Percentiles rank a stretch among this genome's conserved stretches.
These are phyloP conservation scores for Campodea augens DNA, from an alignment of 1,140 invertebrate species.

Conservation along the genomic window DNA sequence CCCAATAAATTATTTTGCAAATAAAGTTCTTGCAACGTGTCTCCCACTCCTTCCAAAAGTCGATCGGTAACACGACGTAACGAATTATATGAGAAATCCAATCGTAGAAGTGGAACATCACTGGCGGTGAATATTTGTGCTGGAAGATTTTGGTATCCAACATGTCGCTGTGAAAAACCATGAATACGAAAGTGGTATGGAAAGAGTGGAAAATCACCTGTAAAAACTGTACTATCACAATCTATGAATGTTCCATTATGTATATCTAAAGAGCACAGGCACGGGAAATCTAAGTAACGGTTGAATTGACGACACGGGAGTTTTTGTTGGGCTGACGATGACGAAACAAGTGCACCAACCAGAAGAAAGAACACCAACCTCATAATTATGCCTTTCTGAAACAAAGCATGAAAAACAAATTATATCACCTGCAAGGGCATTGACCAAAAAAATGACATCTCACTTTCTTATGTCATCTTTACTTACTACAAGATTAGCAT, in stretches of 20 bases:
- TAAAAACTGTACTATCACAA: slow-evolving; percentile 64
- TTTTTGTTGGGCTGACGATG: too few relatives aligned
- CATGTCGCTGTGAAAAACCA: slow-evolving; percentile 49
- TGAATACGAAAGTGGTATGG: slow-evolving; percentile 53
- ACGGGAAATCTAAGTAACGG: slow-evolving; percentile 11
- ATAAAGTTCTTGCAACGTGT: slow-evolving; percentile 44
- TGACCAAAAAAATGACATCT: too few relatives aligned
- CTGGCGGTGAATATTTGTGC: slow-evolving; percentile 40
- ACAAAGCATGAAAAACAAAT: too few relatives aligned
- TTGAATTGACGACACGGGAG: background rate
- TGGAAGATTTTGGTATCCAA: slow-evolving; percentile 58
- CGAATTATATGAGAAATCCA: slow-evolving; percentile 66
- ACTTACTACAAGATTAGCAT: too few relatives aligned
- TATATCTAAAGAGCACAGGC: slow-evolving; percentile 13
- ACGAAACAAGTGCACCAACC: too few relatives aligned
- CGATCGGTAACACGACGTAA: slow-evolving; percentile 58
- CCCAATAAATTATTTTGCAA: slow-evolving; percentile 64
- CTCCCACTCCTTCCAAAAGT: slow-evolving; percentile 41
- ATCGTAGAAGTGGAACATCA: slow-evolving; percentile 41
- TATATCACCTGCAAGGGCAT: too few relatives aligned
- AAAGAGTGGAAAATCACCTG: slow-evolving; percentile 45
- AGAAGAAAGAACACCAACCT: too few relatives aligned
- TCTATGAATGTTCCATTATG: slow-evolving; percentile 36
- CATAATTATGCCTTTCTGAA: too few relatives aligned
- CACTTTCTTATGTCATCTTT: too few relatives aligned